A percentile compares a stretch with the other conserved stretches of the same genome.
These are phyloP conservation scores for Empidonax alnorum DNA, from an alignment of 2,113 vertebrate genomes.

Conservation along the genomic window DNA sequence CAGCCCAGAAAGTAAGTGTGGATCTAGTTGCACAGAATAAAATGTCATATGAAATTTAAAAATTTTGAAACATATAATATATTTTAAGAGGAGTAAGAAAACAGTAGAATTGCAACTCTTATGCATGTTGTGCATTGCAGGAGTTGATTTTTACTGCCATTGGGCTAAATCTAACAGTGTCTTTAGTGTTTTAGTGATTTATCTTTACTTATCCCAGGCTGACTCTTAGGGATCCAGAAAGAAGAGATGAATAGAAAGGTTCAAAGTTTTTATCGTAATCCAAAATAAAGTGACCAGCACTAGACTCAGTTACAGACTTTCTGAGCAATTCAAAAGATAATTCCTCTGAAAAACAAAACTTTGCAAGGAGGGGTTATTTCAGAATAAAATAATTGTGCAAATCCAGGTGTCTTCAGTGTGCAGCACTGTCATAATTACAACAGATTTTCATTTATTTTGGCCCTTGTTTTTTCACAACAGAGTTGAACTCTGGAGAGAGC, in stretches of 20 bases:
- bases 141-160: not conserved
- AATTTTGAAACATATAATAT: not conserved
- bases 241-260: not conserved
- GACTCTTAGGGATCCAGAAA: not conserved
- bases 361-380: not conserved
- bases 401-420: not conserved
- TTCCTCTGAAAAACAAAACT: not conserved
- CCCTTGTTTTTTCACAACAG: conserved; percentile 69
- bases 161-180: not conserved
- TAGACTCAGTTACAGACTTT: not conserved
- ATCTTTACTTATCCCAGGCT: not conserved
- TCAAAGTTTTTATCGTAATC: not conserved
- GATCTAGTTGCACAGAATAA: not conserved
- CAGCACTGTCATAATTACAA: not conserved
- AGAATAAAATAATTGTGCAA: not conserved
- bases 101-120: not conserved
- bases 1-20: conserved; percentile 87
- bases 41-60: not conserved
- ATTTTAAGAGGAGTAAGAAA: not conserved
- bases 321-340: not conserved
- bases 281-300: not conserved
- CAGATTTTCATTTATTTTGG: not conserved
- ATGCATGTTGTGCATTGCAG: accelerated
- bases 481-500: conserved; percentile 91
- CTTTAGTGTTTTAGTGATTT: not conserved